These are phyloP conservation scores for Dendrolimus houi DNA, from an alignment of 2,888 invertebrate genomes.

Conservation along the genomic window DNA sequence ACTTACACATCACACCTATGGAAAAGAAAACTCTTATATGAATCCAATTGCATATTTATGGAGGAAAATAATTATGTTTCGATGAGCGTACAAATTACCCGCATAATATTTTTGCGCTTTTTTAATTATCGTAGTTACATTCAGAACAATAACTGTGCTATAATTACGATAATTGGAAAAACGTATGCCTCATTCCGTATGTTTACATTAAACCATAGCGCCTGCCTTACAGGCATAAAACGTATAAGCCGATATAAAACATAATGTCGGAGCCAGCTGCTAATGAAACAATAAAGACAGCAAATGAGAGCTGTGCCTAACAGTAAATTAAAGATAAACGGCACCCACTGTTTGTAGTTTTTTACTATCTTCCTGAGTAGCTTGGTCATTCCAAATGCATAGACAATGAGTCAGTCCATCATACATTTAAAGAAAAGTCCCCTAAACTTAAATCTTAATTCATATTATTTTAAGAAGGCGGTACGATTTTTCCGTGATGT, in stretches of 20 bases:
- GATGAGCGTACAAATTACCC: background rate
- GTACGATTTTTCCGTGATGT: too few relatives aligned
- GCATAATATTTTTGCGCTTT: too few relatives aligned
- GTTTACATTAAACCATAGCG: conserved; percentile 11
- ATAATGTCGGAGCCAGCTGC: conserved; percentile 61
- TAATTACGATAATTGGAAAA: background rate
- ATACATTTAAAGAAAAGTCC: conserved; percentile 10
- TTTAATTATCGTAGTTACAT: background rate
- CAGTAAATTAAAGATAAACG: conserved; percentile 69
- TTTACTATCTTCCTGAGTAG: conserved; percentile 65
- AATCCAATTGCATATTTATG: too few relatives aligned
- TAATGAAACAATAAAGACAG: conserved; percentile 67
- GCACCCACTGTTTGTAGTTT: conserved; percentile 59
- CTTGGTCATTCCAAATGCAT: conserved; percentile 65
- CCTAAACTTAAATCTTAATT: too few relatives aligned
- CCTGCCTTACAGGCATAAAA: conserved; percentile 13
- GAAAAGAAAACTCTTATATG: too few relatives aligned
- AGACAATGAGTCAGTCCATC: conserved; percentile 69
- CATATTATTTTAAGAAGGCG: too few relatives aligned
- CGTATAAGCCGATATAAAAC: conserved; percentile 17
- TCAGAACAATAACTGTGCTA: background rate
- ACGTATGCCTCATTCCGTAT: background rate
- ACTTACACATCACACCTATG: too few relatives aligned
- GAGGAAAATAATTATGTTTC: too few relatives aligned
- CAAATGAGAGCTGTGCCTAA: conserved; percentile 56